phyloP scores from a whole-genome alignment of 2,113 vertebrate species.

The Willisornis vidua region DNA sequence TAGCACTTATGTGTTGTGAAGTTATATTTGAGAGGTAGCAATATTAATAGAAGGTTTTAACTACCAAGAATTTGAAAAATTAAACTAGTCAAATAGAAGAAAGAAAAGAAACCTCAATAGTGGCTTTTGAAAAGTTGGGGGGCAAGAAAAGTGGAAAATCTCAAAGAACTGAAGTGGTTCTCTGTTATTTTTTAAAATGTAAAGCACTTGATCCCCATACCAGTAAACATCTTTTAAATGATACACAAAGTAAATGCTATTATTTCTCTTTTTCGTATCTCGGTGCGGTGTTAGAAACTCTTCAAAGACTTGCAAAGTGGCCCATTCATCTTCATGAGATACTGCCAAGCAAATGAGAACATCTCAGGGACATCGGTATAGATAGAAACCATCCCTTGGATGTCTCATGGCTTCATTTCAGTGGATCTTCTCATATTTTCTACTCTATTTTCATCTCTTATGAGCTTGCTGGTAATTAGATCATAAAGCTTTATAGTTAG shows the following conservation, averaged over 20 bases:
- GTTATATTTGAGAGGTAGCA: background rate
- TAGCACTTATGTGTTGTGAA: background rate
- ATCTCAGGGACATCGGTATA: background rate
- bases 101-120: background rate
- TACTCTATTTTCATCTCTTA: background rate
- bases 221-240: background rate
- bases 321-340: conserved; percentile 26
- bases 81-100: background rate
- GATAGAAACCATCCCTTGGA: background rate
- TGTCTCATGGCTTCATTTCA: background rate
- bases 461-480: background rate
- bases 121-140: background rate
- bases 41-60: background rate
- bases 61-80: background rate
- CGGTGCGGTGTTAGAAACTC: conserved; percentile 1
- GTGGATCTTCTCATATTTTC: background rate
- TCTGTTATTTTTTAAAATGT: background rate
- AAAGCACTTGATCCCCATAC: background rate
- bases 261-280: background rate
- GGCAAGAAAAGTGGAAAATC: background rate
- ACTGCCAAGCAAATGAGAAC: background rate
- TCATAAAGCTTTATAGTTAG: background rate
- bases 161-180: background rate
- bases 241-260: background rate
- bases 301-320: background rate